Conservation (phyloP, 2,797 vertebrate genomes). For the Scolopax rusticola region DNA sequence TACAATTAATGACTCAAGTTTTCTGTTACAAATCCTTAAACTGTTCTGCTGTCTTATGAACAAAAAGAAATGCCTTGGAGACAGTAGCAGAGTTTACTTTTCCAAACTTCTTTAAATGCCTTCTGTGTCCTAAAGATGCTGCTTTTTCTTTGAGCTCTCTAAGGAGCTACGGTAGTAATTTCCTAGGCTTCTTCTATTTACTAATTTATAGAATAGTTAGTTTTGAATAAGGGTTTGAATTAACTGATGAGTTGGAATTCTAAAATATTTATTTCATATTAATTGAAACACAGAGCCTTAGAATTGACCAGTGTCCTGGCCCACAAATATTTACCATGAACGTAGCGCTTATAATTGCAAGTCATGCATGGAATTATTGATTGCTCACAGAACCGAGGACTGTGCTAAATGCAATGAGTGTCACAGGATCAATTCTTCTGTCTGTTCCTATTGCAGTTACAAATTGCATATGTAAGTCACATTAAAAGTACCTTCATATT, state of each 20-base stretch:
- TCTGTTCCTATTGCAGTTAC: not conserved
- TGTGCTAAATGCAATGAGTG: not conserved
- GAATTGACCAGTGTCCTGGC: not conserved
- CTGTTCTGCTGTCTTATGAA: conserved; percentile 44
- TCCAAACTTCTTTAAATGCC: conserved; percentile 1
- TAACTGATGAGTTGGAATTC: not conserved
- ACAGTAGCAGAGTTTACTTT: conserved; percentile 32
- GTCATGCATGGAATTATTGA: not conserved
- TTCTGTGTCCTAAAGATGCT: not conserved
- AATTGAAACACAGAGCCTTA: not conserved
- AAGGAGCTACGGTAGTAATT: not conserved
- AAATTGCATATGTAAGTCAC: not conserved
- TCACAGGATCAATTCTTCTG: not conserved
- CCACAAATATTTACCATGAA: not conserved
- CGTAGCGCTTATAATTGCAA: not conserved
- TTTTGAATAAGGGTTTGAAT: not conserved
- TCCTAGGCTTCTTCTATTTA: not conserved
- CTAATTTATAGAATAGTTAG: not conserved
- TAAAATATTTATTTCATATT: not conserved
- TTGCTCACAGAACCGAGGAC: not conserved
- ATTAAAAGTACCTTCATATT: not conserved
- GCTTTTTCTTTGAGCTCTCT: not conserved
- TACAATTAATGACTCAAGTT: conserved; percentile 59
- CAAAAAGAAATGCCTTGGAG: conserved; percentile 49
- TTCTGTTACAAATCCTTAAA: conserved; percentile 58